Evolutionary conservation across 2,888 invertebrate genomes (phyloP), one percentile per base, ranked within the genome.

Genomic region (Scaptomyza reducta): DNA sequence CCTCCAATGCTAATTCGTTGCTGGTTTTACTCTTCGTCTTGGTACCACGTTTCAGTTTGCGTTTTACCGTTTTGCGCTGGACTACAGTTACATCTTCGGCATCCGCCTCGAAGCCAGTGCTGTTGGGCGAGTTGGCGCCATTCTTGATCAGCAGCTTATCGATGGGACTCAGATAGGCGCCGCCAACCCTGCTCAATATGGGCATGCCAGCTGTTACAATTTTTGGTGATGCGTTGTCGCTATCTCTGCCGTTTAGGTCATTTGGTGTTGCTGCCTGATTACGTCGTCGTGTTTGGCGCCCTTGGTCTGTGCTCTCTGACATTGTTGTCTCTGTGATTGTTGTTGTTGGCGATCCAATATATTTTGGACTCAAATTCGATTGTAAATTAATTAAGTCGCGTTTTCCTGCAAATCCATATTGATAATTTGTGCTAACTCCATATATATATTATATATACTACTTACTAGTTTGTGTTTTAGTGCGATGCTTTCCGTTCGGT

Each of bases 291-390:
- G 78, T 80, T 29, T 74, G 70, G 22, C 90, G 81, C 9, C 73
- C 50, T 65, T 68, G 70, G 55, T 87, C 82, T 42, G 81, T 74
- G 40, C 75, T 62, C 11, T 68, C 60, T 14, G 73, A 38, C 42
- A 56, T 63, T 54, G 70, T 68, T 65, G 56, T 77, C 10, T 40
- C 40, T 16, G 10, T 1, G 0, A 40, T 40, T 64, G 70, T 67
- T 64, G 56, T 79, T 64, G 45, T 79, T 80, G 50, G 81, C 73
- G 51, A 89, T n/a, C 90, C 91, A 57, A 91, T 91, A 62, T 90
- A 91, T 60, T 91, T 91, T 0, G 91, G 90, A 33, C 89, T 91
- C 14, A 91, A 64, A 41, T 85, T 86, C 6, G 91, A 91, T 65
- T 90, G 78, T 18, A 91, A 81, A 49, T 90, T 89, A 10, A 86